Base-by-base conservation (phyloP, 2,888 invertebrate genomes). In the Stenurella melanura region DNA sequence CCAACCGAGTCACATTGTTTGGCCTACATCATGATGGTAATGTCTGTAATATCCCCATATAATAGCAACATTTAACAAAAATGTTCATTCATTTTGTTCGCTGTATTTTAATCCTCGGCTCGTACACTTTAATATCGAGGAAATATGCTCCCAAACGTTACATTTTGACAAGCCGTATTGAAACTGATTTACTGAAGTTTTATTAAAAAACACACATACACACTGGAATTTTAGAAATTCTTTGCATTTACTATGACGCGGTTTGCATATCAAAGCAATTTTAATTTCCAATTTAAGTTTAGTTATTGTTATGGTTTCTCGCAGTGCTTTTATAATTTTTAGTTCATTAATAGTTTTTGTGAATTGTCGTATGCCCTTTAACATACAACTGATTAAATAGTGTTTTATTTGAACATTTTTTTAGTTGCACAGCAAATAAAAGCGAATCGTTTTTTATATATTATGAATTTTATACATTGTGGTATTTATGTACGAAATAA, bases 1-100 rank as follows among this genome's bases (percentile, higher is more conserved):
- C 80, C 57, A 50, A 63, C 66, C 74, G 76, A 80, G 72, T 72
- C 80, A 78, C 80, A 80, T 78, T 80, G 77, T 80, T 77, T 78
- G 74, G 74, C 74, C 76, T 73, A 76, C 74, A 75, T 66, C 75
- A 73, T 77, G 71, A 76, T 56, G 76, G 76, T 78, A 81, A 81
- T 79, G 75, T 75, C 73, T 60, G 77, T 73, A 81, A 81, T 81
- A 74, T 76, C 73, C 68, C 34, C 58, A 73, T 64, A 75, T 78
- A 79, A 80, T 80, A 77, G 78, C 70, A 72, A 74, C 77, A 81
- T 81, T 81, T 80, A 77, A 71, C 66, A 63, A 75, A 75, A 71
- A 68, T 74, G 60, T 61, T 50, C 61, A 58, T 58, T 66, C 60
- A 58, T 68, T 68, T 68, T 26, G 64, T 30, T 73, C 38, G 56